Conservation (phyloP, 2,113 vertebrate species). For the Oxyura jamaicensis region DNA sequence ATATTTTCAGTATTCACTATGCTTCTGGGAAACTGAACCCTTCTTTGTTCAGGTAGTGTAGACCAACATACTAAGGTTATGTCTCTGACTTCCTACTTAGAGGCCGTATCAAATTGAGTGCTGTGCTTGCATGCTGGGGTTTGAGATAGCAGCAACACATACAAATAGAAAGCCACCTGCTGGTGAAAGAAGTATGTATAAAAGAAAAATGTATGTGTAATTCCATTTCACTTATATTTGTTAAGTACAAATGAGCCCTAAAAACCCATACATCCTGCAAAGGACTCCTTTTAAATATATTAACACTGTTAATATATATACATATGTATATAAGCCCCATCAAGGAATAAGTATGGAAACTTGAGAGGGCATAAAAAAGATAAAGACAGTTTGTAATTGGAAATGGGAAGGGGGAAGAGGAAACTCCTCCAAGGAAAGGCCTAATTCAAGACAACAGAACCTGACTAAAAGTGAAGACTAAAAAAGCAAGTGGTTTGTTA, state of each 20-base stretch:
- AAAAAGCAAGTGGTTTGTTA: background rate
- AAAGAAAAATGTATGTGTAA: fast-evolving
- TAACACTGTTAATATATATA: background rate
- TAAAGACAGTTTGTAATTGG: background rate
- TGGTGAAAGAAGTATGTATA: background rate
- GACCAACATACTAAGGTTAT: background rate
- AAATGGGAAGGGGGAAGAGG: background rate
- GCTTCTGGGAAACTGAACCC: background rate
- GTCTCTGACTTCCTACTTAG: background rate
- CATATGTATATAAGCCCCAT: too few species aligned
- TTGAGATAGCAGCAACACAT: background rate
- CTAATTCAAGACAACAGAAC: background rate
- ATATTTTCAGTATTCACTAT: background rate
- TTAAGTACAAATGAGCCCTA: background rate
- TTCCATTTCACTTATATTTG: background rate
- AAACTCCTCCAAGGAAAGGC: background rate
- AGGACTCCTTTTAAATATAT: background rate
- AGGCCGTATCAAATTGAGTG: background rate
- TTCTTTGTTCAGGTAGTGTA: background rate
- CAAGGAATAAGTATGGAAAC: too few species aligned
- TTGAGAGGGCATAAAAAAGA: background rate
- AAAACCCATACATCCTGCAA: background rate
- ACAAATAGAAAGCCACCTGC: slow-evolving; percentile 12
- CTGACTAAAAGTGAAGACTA: background rate
- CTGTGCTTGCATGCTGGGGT: background rate